Percentiles rank a stretch among this genome's conserved stretches.
phyloP scores from a whole-genome alignment of 2,113 vertebrate species.

The Ciconia boyciana region DNA sequence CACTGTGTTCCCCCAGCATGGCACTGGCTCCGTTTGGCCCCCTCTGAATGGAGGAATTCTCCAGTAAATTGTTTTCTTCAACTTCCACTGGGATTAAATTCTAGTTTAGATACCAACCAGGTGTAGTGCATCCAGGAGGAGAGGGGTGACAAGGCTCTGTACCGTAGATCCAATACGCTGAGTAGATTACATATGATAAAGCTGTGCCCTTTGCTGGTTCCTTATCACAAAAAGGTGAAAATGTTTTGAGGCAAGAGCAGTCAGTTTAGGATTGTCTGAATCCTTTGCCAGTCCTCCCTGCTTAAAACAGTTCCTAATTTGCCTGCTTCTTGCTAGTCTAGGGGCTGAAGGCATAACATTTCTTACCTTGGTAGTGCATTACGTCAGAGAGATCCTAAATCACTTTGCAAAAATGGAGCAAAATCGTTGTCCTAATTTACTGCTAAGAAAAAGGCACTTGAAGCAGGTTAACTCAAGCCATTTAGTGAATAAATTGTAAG shows the following conservation, averaged over 20 bases:
- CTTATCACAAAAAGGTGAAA: neutral
- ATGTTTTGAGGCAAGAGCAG: neutral
- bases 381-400: conserved; percentile 5
- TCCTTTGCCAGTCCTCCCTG: neutral
- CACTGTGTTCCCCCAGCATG: neutral
- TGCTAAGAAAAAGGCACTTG: neutral
- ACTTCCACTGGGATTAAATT: neutral
- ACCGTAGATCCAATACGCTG: neutral
- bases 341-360: neutral
- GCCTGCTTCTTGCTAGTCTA: neutral
- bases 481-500: neutral
- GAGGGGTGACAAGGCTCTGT: neutral
- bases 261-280: neutral
- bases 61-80: neutral
- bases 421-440: neutral
- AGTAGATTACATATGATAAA: neutral
- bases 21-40: neutral
- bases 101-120: neutral
- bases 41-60: conserved; percentile 19
- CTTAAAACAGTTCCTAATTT: neutral
- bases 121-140: neutral
- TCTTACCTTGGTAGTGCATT: neutral
- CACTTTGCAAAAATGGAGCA: neutral
- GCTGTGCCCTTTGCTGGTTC: neutral
- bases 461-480: neutral